phyloP scores from a whole-genome alignment of 2,888 invertebrate species.

The Cyaniris semiargus region DNA sequence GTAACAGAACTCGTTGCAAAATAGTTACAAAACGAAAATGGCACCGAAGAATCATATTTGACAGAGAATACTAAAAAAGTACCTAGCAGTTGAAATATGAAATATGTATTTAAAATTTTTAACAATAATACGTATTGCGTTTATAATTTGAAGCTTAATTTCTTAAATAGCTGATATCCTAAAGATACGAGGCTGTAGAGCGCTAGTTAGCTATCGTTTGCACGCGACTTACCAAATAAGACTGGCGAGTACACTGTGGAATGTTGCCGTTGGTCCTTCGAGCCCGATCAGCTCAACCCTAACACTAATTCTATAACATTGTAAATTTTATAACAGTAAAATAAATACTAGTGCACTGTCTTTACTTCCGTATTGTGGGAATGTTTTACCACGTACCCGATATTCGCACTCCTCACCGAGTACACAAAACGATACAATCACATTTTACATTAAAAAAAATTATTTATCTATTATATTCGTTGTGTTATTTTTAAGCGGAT shows the following conservation, averaged over 20 bases:
- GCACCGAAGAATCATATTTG: slow-evolving; percentile 1
- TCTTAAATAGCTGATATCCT: background rate
- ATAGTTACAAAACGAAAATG: background rate
- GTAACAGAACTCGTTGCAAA: background rate
- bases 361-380: background rate
- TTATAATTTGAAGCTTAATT: background rate
- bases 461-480: slow-evolving; percentile 20
- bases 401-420: background rate
- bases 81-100: background rate
- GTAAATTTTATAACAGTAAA: background rate
- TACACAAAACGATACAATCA: slow-evolving; percentile 14
- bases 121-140: background rate
- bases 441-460: slow-evolving; percentile 6
- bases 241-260: slow-evolving; percentile 13
- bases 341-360: background rate
- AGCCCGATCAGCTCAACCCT: slow-evolving; percentile 15
- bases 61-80: background rate
- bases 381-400: background rate
- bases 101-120: background rate
- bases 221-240: background rate
- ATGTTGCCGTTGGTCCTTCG: slow-evolving; percentile 26
- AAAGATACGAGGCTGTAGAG: background rate
- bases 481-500: slow-evolving; percentile 2
- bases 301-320: background rate
- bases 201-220: background rate